Percentiles rank a stretch among this genome's conserved stretches.
Conservation (phyloP, 2,113 vertebrate genomes). For the Motacilla alba region DNA sequence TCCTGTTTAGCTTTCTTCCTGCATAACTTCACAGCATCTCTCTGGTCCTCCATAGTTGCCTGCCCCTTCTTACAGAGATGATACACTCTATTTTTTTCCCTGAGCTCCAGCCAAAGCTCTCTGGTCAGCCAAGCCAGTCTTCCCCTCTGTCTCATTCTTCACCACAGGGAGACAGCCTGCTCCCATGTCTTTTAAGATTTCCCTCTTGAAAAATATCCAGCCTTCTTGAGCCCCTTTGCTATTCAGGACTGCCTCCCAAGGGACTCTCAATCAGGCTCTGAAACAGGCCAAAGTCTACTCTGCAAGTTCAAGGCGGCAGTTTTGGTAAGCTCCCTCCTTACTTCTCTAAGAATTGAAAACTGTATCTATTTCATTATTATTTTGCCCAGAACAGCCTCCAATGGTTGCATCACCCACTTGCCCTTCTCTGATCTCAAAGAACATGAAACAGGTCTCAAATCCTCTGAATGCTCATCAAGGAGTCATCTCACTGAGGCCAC, state of each 20-base stretch:
- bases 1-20: background rate
- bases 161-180: background rate
- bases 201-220: background rate
- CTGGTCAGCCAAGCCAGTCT: background rate
- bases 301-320: background rate
- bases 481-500: background rate
- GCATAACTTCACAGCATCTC: background rate
- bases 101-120: background rate
- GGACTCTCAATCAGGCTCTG: background rate
- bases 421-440: background rate
- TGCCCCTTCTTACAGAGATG: background rate
- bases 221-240: background rate
- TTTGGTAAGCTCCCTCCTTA: background rate
- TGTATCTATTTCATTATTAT: background rate
- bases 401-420: rapidly evolving
- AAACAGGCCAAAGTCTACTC: background rate
- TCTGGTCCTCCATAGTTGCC: background rate
- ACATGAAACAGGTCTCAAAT: background rate
- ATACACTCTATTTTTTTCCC: background rate
- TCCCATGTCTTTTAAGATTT: background rate
- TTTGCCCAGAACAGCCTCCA: background rate
- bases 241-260: background rate
- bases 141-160: background rate
- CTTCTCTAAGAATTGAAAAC: background rate
- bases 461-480: rapidly evolving